phyloP scores from a whole-genome alignment of 2,113 vertebrate genomes.

The Gallinago jamesoni region DNA sequence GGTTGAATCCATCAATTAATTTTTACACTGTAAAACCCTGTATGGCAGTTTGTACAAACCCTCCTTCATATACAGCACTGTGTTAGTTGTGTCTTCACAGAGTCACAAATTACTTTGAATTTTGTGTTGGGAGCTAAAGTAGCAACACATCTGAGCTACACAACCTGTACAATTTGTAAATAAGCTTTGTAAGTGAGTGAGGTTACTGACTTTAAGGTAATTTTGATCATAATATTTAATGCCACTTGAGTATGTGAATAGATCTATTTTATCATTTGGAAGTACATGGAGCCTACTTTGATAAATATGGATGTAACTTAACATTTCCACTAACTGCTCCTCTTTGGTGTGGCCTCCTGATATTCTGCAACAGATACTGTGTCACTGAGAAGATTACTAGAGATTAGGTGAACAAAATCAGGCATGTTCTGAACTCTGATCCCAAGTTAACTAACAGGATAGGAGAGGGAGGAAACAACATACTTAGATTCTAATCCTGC shows the following conservation, averaged over 20 bases:
- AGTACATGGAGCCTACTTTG: neutral
- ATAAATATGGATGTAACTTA: neutral
- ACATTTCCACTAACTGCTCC: neutral
- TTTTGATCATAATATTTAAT: neutral
- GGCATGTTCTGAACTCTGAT: conserved; percentile 59
- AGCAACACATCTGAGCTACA: neutral
- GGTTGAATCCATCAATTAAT: neutral
- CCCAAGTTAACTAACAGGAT: neutral
- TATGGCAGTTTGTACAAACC: neutral
- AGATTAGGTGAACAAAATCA: conserved; percentile 49
- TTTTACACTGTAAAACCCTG: neutral
- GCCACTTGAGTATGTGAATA: neutral
- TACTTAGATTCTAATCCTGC: conserved; percentile 48
- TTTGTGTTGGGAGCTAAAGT: neutral
- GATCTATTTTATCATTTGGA: neutral
- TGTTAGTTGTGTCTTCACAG: neutral
- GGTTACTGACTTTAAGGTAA: neutral
- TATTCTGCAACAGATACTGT: conserved; percentile 33
- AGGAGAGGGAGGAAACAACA: neutral
- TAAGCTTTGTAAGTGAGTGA: neutral
- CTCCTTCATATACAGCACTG: neutral
- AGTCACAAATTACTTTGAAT: neutral
- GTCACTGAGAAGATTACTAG: conserved; percentile 47
- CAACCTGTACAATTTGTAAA: neutral
- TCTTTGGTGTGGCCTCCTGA: neutral